Conservation (phyloP, 2,888 invertebrate species). For the Deilephila porcellus region DNA sequence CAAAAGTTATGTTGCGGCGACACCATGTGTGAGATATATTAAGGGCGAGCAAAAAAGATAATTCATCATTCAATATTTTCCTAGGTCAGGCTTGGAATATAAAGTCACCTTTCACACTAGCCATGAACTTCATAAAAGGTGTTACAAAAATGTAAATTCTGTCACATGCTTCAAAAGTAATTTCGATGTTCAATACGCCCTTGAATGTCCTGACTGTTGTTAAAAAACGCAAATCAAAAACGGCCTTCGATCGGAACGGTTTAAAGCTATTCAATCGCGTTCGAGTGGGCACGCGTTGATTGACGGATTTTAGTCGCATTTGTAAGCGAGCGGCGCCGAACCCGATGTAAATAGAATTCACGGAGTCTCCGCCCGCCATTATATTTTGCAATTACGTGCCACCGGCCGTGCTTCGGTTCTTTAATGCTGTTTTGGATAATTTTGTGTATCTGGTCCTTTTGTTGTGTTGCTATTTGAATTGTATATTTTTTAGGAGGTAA, state of each 20-base stretch:
- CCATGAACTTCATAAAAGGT: background rate
- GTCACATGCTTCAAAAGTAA: background rate
- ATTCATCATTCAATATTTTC: too few relatives aligned
- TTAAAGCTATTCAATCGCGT: background rate
- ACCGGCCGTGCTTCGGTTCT: background rate
- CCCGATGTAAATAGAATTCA: conserved; percentile 12
- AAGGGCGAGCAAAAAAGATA: too few relatives aligned
- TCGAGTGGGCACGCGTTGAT: background rate
- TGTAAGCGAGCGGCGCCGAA: conserved; percentile 1
- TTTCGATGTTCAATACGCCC: background rate
- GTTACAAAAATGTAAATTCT: background rate
- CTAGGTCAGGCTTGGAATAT: too few relatives aligned
- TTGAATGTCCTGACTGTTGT: background rate
- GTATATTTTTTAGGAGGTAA: background rate
- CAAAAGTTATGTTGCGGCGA: too few relatives aligned
- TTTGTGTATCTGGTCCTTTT: background rate
- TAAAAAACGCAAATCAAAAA: background rate
- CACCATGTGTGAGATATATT: too few relatives aligned
- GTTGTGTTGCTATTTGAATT: background rate
- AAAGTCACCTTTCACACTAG: too few relatives aligned
- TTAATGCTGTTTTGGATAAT: background rate
- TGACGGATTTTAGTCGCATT: background rate
- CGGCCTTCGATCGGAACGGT: background rate
- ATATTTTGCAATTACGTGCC: conserved; percentile 26
- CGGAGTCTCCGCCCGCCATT: conserved; percentile 8